Conservation (phyloP, 1,140 invertebrate genomes). For the Amyelois transitella region DNA sequence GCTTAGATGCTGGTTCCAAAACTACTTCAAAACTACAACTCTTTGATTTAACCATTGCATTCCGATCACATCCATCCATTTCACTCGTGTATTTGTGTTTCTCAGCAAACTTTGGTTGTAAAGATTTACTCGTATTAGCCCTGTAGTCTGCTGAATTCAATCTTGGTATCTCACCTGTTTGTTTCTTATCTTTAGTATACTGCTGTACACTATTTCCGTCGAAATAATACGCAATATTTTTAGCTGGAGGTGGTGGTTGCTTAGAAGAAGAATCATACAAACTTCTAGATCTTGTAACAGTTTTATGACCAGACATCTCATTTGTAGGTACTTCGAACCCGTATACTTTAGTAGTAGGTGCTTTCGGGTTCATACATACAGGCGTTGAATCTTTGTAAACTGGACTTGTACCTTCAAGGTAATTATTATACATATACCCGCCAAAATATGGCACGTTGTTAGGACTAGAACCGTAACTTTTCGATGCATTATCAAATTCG, state of each 20-base stretch:
- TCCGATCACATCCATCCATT: conserved; percentile 65
- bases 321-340: conserved; percentile 52
- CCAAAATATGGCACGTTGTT: conserved; percentile 68
- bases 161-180: conserved; percentile 73
- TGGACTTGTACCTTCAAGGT: conserved; percentile 42
- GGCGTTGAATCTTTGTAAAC: conserved; percentile 30
- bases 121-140: conserved; percentile 67
- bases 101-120: conserved; percentile 60
- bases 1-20: conserved; percentile 65
- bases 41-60: conserved; percentile 64
- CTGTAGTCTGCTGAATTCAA: conserved; percentile 74
- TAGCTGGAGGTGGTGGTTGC: conserved; percentile 51
- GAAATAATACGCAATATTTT: conserved; percentile 76
- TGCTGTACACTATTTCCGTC: conserved; percentile 68
- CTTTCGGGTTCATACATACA: conserved; percentile 26
- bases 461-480: conserved; percentile 77
- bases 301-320: conserved; percentile 58
- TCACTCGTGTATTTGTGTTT: conserved; percentile 66
- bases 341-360: conserved; percentile 44
- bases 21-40: conserved; percentile 74
- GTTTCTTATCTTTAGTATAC: conserved; percentile 52
- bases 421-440: conserved; percentile 68
- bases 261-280: conserved; percentile 65
- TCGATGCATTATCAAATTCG: conserved; percentile 73
- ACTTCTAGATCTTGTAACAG: conserved; percentile 65